Percentiles rank a stretch among this genome's conserved stretches.
Evolutionary conservation across 2,797 vertebrate species (phyloP).

Genomic region (Poecile montanus): DNA sequence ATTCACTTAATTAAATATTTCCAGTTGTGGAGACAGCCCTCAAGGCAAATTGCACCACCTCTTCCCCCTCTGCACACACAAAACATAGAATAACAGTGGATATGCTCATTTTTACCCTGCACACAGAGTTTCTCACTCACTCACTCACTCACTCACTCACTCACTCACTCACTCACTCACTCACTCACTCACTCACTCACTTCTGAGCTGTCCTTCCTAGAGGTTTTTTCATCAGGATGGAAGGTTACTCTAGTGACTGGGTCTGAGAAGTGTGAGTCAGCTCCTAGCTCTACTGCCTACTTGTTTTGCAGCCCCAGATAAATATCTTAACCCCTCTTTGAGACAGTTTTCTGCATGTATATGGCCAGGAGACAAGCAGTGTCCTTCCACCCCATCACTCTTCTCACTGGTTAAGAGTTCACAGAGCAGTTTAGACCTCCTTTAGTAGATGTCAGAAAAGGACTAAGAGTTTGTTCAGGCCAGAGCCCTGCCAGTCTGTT

Average conservation of each 20-base stretch:
- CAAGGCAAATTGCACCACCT: background rate
- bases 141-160: background rate
- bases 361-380: background rate
- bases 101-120: background rate
- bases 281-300: background rate
- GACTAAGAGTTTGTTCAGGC: background rate
- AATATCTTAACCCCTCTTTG: background rate
- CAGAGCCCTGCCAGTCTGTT: background rate
- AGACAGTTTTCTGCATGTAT: background rate
- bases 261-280: background rate
- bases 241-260: background rate
- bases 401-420: background rate
- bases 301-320: background rate
- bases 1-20: conserved; percentile 68
- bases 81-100: background rate
- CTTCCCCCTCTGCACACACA: background rate
- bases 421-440: background rate
- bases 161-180: background rate
- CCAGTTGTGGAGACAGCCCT: conserved; percentile 16
- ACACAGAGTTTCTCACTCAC: background rate
- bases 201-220: background rate
- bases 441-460: background rate
- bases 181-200: background rate
- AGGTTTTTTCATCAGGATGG: background rate
- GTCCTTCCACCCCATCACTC: background rate